A percentile compares a stretch with the other conserved stretches of the same genome.
These are phyloP conservation scores for Antheraea yamamai DNA, from an alignment of 2,888 invertebrate genomes.

Conservation along the genomic window DNA sequence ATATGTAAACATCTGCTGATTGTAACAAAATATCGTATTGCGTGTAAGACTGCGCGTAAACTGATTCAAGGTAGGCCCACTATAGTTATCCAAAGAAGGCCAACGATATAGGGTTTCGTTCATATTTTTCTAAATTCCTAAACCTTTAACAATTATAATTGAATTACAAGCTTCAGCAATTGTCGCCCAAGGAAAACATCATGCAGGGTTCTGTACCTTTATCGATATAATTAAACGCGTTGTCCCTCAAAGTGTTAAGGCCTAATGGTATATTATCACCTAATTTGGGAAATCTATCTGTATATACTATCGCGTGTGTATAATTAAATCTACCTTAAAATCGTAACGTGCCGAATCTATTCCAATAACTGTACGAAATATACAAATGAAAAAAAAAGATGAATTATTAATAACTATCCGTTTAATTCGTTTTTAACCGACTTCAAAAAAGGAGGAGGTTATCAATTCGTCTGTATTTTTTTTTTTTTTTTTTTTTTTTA, in stretches of 20 bases:
- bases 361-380: conserved; percentile 28
- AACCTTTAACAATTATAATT: neutral
- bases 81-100: neutral
- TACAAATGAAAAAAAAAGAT: conserved; percentile 29
- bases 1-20: conserved; percentile 6
- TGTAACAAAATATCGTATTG: neutral
- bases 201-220: neutral
- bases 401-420: conserved; percentile 36
- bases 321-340: neutral
- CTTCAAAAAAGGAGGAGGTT: no score
- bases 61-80: neutral
- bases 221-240: neutral
- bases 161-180: neutral
- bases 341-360: conserved; percentile 25
- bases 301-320: neutral
- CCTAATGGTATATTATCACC: neutral
- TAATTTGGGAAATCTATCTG: neutral
- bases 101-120: neutral
- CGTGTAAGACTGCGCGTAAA: neutral
- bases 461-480: no score
- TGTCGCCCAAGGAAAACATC: neutral
- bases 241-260: neutral
- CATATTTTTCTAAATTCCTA: neutral
- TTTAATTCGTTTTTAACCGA: conserved; percentile 27
- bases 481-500: no score